Evolutionary conservation across 2,113 vertebrate species (phyloP).

Genomic region (Syngnathus floridae): DNA sequence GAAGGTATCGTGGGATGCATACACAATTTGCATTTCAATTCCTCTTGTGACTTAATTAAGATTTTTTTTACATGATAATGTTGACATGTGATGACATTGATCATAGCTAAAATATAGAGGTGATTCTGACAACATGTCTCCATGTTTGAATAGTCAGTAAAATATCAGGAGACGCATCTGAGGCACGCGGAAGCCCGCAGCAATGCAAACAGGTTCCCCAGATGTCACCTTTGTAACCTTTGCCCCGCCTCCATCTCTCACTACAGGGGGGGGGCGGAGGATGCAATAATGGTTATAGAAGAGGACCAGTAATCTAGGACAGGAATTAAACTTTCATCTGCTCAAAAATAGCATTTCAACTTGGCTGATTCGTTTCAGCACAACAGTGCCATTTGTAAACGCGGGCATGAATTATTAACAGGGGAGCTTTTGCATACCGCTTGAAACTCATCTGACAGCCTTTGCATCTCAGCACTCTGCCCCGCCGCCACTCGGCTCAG

Average conservation of each 20-base stretch:
- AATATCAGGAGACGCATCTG: background rate
- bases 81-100: background rate
- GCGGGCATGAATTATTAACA: constrained; percentile 67
- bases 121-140: too few relatives aligned
- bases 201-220: constrained; percentile 45
- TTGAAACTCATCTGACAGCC: constrained; percentile 47
- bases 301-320: constrained; percentile 66
- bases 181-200: background rate
- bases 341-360: constrained; percentile 65
- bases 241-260: constrained; percentile 47
- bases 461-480: constrained; percentile 50
- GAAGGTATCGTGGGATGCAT: background rate
- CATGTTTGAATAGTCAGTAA: background rate
- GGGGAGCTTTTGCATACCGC: constrained; percentile 56
- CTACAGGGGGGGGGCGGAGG: constrained; percentile 35
- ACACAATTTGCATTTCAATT: background rate
- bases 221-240: constrained; percentile 53
- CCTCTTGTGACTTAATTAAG: too few relatives aligned
- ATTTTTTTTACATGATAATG: background rate
- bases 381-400: constrained; percentile 72
- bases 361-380: constrained; percentile 57
- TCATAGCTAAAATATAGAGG: too few relatives aligned
- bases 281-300: constrained; percentile 59
- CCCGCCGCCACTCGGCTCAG: constrained; percentile 30
- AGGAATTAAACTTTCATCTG: constrained; percentile 72